Base-by-base conservation (phyloP, 2,888 invertebrate species). In the Nowickia ferox region DNA sequence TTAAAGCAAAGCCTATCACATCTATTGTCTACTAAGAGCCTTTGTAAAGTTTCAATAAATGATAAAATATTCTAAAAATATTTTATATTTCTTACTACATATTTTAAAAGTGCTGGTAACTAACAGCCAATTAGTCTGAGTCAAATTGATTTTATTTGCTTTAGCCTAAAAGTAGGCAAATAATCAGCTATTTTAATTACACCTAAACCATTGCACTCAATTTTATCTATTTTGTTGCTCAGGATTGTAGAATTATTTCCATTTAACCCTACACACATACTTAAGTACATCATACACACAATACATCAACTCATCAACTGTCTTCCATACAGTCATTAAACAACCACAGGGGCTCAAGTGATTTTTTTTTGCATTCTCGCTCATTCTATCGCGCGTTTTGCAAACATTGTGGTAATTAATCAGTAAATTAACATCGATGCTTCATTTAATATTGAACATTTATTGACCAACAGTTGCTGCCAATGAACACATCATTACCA, bases 351-450 rank as follows among this genome's bases (percentile, higher is more conserved):
- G 44, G 44, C 48, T 68, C 69, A 65, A 46, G 55, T 61, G 40
- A 59, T 19, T 59, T 19, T 63, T 13, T 17, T 30, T 30, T 44
- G 30, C 15, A 9, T 42, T 51, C 46, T 71, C 40, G 65, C 72
- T 22, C n/a, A 61, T 63, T 63, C 65, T 72, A 74, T 42, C 75
- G 17, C 61, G 17, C 61, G 38, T 46, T 69, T 61, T 46, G 84
- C 76, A 87, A 87, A 84, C 87, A 87, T 85, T 87, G 89, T 89
- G 91, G 89, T 92, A 92, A 93, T 93, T 93, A 92, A 92, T 92
- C 92, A 92, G 91, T 91, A 92, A 93, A 92, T 93, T 92, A 93
- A 91, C 92, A 91, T 91, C 91, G 91, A 92, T 91, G 92, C 92
- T 92, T 93, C 91, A 92, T 92, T 92, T 91, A 92, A 92, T 92